Percentiles rank a stretch among this genome's conserved stretches.
Evolutionary conservation across 2,797 vertebrate species (phyloP).

Genomic region (Lacerta agilis): DNA sequence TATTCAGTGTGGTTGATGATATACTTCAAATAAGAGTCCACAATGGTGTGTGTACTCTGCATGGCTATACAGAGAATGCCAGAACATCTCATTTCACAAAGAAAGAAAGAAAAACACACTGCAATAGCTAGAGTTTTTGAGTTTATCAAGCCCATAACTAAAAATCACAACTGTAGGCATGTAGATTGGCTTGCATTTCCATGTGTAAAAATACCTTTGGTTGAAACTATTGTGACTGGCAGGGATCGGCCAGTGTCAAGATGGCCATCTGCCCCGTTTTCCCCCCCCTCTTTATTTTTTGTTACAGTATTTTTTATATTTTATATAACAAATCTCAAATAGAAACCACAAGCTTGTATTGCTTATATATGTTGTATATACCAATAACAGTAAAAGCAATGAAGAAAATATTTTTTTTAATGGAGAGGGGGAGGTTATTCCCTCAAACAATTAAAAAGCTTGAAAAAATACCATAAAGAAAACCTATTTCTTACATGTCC

Average conservation of each 20-base stretch:
- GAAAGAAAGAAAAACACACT: too few species aligned
- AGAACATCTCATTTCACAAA: not conserved
- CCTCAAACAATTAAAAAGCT: not conserved
- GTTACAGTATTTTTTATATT: not conserved
- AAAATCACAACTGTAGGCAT: not conserved
- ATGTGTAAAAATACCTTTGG: conserved; percentile 62
- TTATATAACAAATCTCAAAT: not conserved
- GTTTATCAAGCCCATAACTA: not conserved
- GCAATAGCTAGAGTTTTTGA: not conserved
- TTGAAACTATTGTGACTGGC: conserved; percentile 57
- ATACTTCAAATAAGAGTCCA: conserved; percentile 30
- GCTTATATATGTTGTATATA: conserved; percentile 1
- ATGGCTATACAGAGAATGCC: rapidly evolving
- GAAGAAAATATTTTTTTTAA: not conserved
- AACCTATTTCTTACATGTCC: not conserved
- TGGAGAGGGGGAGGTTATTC: not conserved
- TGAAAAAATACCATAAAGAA: not conserved
- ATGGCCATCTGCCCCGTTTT: conserved; percentile 33
- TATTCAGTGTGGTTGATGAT: rapidly evolving
- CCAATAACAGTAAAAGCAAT: not conserved
- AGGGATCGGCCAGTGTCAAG: conserved; percentile 47
- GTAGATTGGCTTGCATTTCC: conserved; percentile 51
- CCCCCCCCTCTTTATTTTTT: not conserved
- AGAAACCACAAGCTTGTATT: conserved; percentile 1
- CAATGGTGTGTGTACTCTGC: conserved; percentile 36